Percentiles rank a stretch among this genome's conserved stretches.
Conservation (phyloP, 2,888 invertebrate species). For the Sturmia bella region DNA sequence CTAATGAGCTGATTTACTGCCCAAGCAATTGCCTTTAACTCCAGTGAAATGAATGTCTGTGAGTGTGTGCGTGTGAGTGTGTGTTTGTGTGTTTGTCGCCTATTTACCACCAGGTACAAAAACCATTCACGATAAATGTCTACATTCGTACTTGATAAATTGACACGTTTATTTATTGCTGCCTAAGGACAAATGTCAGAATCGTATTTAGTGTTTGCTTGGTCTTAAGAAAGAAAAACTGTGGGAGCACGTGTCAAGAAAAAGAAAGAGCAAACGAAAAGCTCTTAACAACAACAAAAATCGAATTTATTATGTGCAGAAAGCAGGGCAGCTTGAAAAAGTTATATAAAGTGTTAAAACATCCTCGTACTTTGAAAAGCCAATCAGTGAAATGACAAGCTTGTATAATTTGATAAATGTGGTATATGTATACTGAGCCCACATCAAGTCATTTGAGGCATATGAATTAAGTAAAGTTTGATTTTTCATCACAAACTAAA, state of each 20-base stretch:
- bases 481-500: slow-evolving; percentile 46
- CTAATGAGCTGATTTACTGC: slow-evolving; percentile 80
- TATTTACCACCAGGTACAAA: slow-evolving; percentile 46
- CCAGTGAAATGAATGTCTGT: slow-evolving; percentile 2
- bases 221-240: slow-evolving; percentile 59
- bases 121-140: slow-evolving; percentile 43
- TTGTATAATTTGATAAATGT: slow-evolving; percentile 38
- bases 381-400: slow-evolving; percentile 50
- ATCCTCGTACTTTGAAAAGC: slow-evolving; percentile 3
- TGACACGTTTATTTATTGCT: slow-evolving; percentile 78
- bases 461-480: slow-evolving; percentile 49
- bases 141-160: slow-evolving; percentile 76
- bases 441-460: slow-evolving; percentile 39
- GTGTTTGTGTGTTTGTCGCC: not conserved
- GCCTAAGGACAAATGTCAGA: slow-evolving; percentile 77
- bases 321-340: not conserved
- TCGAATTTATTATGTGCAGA: not conserved
- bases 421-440: slow-evolving; percentile 36
- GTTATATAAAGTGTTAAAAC: slow-evolving; percentile 14
- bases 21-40: slow-evolving; percentile 71
- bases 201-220: slow-evolving; percentile 42
- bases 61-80: not conserved
- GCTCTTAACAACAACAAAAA: slow-evolving; percentile 1
- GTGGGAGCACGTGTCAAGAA: slow-evolving; percentile 55
- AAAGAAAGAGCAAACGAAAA: slow-evolving; percentile 7